Evolutionary conservation across 2,797 vertebrate genomes (phyloP), one percentile per base, ranked within the genome.

Genomic region (Phoeniculus purpureus): DNA sequence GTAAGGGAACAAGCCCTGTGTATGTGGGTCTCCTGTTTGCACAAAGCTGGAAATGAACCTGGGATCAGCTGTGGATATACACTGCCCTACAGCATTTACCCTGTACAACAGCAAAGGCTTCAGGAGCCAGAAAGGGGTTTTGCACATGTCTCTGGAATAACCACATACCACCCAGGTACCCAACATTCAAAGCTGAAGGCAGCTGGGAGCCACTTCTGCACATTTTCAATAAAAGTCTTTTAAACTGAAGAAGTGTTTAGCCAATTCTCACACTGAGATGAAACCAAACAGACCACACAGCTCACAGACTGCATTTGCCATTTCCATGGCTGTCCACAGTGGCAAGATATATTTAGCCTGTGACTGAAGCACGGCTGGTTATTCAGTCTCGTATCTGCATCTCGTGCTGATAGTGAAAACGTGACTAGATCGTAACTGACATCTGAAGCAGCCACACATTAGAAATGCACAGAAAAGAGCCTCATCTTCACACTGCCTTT

Each of bases 331-430:
- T 89, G 61, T 66, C 32, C 68, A 84, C 55, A 78, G 51, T 2
- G 5, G 68, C 40, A 85, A 48, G 72, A 85, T 81, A 75, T 50
- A 92, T 91, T 70, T 82, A 91, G 83, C 66, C 51, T 59, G 48
- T 45, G 64, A 73, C 60, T 75, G 73, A 75, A 81, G 89, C 62
- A 56, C 2, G 4, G 34, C 52, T 73, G 56, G 54, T 37, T 81
- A 67, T 5, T 70, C 65, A 64, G 56, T 48, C 56, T 72, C 8
- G 0, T 40, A 59, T 61, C 62, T 61, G 71, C 77, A 66, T 10
- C 70, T 55, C 60, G 66, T 66, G 73, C 66, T 62, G 62, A 73
- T 13, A 58, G 60, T n/a, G 77, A 88, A 70, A 81, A 83, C 76
- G 62, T 87, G 52, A 87, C 67, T 2, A 85, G 64, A 89, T 64